Base-by-base conservation (phyloP, 2,113 vertebrate species). In the Hemicordylus capensis region DNA sequence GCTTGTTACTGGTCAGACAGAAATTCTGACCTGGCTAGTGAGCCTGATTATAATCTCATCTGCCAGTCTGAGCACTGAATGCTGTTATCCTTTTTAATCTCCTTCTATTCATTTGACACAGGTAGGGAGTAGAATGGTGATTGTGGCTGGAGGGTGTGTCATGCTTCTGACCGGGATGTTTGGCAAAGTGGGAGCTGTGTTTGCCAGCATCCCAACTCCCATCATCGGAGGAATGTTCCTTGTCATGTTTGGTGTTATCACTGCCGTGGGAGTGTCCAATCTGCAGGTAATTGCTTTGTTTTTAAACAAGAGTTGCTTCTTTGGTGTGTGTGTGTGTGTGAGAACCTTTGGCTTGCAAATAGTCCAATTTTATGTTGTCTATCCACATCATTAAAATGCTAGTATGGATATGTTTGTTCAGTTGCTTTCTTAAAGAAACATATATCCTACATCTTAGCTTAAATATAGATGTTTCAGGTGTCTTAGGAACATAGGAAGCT, bases 41-140 rank as follows among this genome's bases (percentile, higher is more conserved):
- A 39, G 22, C 19, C 75, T 58, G 34, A 24, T 28, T 77, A 22
- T 59, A 59, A 56, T 22, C 34, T 37, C 56, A 37, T 76, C 11
- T 58, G 9, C 24, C 10, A n/a, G 46, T 64, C 12, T 59, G 61
- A 37, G 19, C 9, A 31, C 19, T 22, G 46, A n/a, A 14, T 37
- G 22, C 34, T 28, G 24, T 22, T 5, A 8, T 2, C 12, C 76
- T 42, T 70, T 44, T 15, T 0, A 54, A 80, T 92, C 15, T 31
- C 88, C 86, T 89, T 89, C 73, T 73, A 67, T 87, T 54, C 76
- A 72, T 88, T 73, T 69, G 64, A 39, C 75, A 31, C 94, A 99
- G 99, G 99, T 99, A n/a, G 98, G 99, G 80, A 99, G 99, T 86
- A 96, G 98, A 24, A 93, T 91, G 95, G 99, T 99, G 94, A 99